Evolutionary conservation across 2,797 vertebrate species (phyloP).

Genomic region (Hoplostethus atlanticus): DNA sequence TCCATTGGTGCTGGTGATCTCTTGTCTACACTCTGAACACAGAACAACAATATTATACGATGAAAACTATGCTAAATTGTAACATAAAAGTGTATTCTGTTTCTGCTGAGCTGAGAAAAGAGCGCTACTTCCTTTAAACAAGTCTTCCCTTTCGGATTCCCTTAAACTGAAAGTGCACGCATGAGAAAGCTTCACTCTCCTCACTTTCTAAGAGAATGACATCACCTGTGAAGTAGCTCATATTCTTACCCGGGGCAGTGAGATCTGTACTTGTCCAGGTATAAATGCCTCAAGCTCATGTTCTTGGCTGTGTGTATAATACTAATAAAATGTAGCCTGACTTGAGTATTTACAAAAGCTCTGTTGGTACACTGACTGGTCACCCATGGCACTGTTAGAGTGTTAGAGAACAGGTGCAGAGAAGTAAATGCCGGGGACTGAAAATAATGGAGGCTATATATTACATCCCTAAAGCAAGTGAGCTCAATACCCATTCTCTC

Average conservation of each 20-base stretch:
- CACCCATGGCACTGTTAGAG: neutral
- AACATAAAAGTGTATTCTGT: neutral
- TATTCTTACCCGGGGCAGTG: conserved; percentile 26
- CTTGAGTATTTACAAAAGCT: neutral
- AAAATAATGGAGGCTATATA: neutral
- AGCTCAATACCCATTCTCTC: neutral
- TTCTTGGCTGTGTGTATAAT: neutral
- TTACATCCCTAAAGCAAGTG: neutral
- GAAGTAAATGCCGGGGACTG: neutral
- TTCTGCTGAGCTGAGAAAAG: neutral
- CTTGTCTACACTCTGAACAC: conserved; percentile 3
- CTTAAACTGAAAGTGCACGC: neutral
- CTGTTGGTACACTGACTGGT: neutral
- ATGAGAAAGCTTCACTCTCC: neutral
- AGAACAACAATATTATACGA: conserved; percentile 11
- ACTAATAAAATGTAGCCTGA: neutral
- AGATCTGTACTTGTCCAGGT: neutral
- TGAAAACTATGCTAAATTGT: neutral
- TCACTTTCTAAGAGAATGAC: neutral
- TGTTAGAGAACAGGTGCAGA: neutral
- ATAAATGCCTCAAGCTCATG: neutral
- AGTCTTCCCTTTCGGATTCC: neutral
- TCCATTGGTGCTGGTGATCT: neutral
- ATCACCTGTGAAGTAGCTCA: conserved; percentile 7
- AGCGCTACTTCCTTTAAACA: neutral